Evolutionary conservation across 2,888 invertebrate genomes (phyloP), one percentile per base, ranked within the genome.

Genomic region (Aspidiotus rigidus): DNA sequence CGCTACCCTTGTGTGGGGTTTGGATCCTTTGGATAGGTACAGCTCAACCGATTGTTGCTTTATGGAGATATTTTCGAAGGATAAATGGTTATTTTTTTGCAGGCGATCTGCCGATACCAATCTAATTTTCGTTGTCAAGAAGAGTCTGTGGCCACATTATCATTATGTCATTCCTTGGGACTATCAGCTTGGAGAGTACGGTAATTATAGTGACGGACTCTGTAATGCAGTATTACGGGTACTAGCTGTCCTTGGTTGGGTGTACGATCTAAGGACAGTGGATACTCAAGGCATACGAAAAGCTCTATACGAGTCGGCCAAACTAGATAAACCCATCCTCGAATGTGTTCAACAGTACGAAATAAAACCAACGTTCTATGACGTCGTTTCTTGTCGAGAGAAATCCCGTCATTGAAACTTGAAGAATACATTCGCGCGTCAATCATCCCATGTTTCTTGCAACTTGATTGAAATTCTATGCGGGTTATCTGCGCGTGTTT

Each of bases 181-280:
- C 75, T 91, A 89, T 78, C 88, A 89, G 75, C 85, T 84, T n/a
- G 87, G 88, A 9, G 91, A 92, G 78, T 91, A 83, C 73, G 91
- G 91, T 3, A 83, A 83, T 59, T 91, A 91, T 74, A 83, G 83
- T 71, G 75, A 78, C 0, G 90, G 87, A 7, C 85, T 83, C 71
- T 83, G 84, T 0, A 84, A 87, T 0, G 81, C 84, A 0, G 83
- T 87, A 74, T 86, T 91, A 64, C 81, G 87, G 57, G 81, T 88
- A 0, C 87, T 84, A 77, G 85, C 86, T 0, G 86, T 86, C 0
- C 76, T 90, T 8, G 88, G 87, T 0, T 77, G 84, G 69, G 86
- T 87, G 2, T 80, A 80, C 0, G 79, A 85, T 42, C 77, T 90
- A 62, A 83, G 82, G 64, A 89, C 88, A 0, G 79, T 87, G 0